Percentiles rank a stretch among this genome's conserved stretches.
Evolutionary conservation across 2,113 vertebrate genomes (phyloP).

Genomic region (Theristicus caerulescens): DNA sequence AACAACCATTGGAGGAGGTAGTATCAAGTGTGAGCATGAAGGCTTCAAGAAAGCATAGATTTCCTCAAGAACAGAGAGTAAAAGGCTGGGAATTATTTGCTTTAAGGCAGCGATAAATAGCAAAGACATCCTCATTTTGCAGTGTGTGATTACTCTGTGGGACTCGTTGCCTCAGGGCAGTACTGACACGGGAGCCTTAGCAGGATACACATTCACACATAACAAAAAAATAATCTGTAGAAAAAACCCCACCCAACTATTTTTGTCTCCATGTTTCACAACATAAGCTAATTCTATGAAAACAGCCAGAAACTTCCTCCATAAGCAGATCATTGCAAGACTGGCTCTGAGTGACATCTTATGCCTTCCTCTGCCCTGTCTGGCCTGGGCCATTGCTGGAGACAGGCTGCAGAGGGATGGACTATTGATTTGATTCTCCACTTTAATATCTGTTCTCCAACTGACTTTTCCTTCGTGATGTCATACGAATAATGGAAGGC

Average conservation of each 20-base stretch:
- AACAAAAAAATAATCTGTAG: constrained; percentile 5
- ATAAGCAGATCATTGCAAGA: constrained; percentile 26
- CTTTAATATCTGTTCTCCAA: background rate
- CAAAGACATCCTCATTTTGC: constrained; percentile 1
- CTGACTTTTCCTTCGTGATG: constrained; percentile 17
- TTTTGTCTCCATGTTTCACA: background rate
- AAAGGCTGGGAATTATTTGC: background rate
- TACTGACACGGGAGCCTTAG: background rate
- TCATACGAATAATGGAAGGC: constrained; percentile 17
- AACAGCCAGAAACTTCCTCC: constrained; percentile 27
- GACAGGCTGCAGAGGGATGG: constrained; percentile 8
- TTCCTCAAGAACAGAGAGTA: background rate
- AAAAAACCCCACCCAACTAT: background rate
- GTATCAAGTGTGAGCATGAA: background rate
- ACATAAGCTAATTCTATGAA: constrained; percentile 20
- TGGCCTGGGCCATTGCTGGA: background rate
- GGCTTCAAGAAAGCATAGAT: background rate
- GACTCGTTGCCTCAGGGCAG: background rate
- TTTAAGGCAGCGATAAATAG: constrained; percentile 2
- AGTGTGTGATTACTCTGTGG: constrained; percentile 4
- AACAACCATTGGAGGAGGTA: background rate
- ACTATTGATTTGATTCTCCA: constrained; percentile 35
- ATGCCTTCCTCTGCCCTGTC: background rate
- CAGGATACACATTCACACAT: background rate
- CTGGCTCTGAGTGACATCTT: background rate